These are phyloP conservation scores for Epistrophella euchroma DNA, from an alignment of 2,888 invertebrate genomes.

Conservation along the genomic window DNA sequence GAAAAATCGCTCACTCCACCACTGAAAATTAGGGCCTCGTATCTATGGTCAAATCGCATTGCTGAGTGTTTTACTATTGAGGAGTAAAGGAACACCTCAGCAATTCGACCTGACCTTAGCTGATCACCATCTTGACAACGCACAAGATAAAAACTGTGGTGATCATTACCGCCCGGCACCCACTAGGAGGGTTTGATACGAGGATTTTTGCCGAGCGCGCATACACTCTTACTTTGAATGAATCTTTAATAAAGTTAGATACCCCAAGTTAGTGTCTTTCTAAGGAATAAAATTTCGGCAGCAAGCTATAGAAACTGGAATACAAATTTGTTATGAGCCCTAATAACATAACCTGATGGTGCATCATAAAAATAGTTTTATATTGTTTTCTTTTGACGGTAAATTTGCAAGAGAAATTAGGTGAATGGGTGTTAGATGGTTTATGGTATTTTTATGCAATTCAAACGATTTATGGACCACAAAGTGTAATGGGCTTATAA, in stretches of 20 bases:
- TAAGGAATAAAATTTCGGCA: constrained; percentile 32
- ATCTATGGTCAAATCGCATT: no score
- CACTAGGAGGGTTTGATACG: no score
- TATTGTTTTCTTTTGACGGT: constrained; percentile 20
- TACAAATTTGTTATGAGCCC: constrained; percentile 55
- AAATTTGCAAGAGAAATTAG: constrained; percentile 59
- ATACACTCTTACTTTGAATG: constrained; percentile 18
- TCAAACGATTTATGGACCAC: constrained; percentile 51
- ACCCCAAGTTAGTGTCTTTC: constrained; percentile 16
- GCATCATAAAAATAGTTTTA: constrained; percentile 67
- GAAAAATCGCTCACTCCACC: no score
- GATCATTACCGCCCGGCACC: no score
- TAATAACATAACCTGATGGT: constrained; percentile 20
- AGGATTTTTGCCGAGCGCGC: no score
- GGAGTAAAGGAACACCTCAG: no score
- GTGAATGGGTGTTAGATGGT: constrained; percentile 28
- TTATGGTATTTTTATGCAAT: constrained; percentile 54
- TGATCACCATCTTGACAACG: no score
- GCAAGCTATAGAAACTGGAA: constrained; percentile 33
- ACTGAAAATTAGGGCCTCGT: no score
- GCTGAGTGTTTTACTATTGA: no score
- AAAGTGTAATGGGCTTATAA: constrained; percentile 17
- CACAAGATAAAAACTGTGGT: no score
- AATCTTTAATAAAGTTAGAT: constrained; percentile 55
- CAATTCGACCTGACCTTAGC: no score